Evolutionary conservation across 2,113 vertebrate genomes (phyloP).

Genomic region (Ascaphus truei): DNA sequence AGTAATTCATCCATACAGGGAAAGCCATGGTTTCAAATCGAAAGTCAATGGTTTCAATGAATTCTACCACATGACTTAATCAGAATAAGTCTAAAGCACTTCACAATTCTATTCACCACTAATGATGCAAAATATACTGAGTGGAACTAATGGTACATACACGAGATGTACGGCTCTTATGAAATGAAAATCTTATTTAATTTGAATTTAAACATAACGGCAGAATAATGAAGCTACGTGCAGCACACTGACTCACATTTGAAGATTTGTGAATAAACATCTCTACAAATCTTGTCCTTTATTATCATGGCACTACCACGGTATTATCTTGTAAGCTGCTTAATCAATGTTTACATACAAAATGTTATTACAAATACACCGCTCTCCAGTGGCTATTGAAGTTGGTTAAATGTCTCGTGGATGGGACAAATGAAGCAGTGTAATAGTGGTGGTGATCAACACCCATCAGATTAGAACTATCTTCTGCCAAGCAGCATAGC

Average conservation of each 20-base stretch:
- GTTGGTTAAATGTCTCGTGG: conserved; percentile 9
- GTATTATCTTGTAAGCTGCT: conserved; percentile 12
- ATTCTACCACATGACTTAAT: too few relatives aligned
- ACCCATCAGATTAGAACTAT: background rate
- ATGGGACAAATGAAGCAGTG: background rate
- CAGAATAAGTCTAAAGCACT: too few relatives aligned
- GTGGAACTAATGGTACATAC: too few relatives aligned
- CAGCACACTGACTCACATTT: background rate
- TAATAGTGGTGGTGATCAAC: background rate
- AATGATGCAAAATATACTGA: too few relatives aligned
- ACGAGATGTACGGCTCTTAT: too few relatives aligned
- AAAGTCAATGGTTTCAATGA: too few relatives aligned
- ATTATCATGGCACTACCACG: background rate
- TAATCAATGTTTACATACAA: conserved; percentile 20
- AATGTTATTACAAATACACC: background rate
- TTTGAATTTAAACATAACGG: too few relatives aligned
- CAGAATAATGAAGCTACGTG: too few relatives aligned
- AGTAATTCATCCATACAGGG: too few relatives aligned
- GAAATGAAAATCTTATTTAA: too few relatives aligned
- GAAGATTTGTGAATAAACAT: background rate
- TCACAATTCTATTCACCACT: too few relatives aligned
- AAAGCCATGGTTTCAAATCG: too few relatives aligned
- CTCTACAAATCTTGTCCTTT: background rate
- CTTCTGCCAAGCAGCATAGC: background rate
- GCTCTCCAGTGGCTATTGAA: background rate